These are phyloP conservation scores for Taeniopygia guttata DNA, from an alignment of 2,797 vertebrate species.

Conservation along the genomic window DNA sequence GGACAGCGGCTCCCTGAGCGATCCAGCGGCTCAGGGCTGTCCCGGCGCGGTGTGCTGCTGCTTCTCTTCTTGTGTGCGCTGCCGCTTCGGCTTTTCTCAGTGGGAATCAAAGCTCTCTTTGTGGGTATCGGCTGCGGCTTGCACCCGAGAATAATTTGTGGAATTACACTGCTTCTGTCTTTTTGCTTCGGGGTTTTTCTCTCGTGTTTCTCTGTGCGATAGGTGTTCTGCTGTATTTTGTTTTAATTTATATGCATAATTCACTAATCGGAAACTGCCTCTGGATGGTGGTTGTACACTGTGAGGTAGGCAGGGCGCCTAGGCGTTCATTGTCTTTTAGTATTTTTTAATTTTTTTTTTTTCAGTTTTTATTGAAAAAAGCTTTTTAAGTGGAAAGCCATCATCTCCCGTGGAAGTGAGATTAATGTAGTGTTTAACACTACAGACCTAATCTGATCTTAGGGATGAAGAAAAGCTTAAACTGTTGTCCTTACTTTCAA, in stretches of 20 bases:
- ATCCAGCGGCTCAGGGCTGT: not conserved
- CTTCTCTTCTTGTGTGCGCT: not conserved
- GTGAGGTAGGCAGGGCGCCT: not conserved
- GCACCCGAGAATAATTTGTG: not conserved
- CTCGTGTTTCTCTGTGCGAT: not conserved
- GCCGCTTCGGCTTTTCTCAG: not conserved
- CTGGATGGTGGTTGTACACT: not conserved
- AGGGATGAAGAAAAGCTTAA: not conserved
- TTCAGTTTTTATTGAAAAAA: not conserved
- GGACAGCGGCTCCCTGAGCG: not conserved
- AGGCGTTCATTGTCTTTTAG: not conserved
- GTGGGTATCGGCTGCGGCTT: not conserved
- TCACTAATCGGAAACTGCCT: fast-evolving
- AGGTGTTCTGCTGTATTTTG: not conserved
- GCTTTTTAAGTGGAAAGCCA: not conserved
- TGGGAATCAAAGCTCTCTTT: not conserved
- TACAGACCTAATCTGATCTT: not conserved
- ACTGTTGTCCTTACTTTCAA: fast-evolving
- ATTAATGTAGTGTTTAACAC: not conserved
- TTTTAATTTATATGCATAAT: not conserved
- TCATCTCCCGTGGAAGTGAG: fast-evolving
- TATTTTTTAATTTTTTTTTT: not conserved
- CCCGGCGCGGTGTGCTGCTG: not conserved
- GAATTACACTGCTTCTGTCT: not conserved
- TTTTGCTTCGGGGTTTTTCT: not conserved